These are phyloP conservation scores for Trematocara caparti DNA, from an alignment of 2,797 vertebrate species.

Conservation along the genomic window DNA sequence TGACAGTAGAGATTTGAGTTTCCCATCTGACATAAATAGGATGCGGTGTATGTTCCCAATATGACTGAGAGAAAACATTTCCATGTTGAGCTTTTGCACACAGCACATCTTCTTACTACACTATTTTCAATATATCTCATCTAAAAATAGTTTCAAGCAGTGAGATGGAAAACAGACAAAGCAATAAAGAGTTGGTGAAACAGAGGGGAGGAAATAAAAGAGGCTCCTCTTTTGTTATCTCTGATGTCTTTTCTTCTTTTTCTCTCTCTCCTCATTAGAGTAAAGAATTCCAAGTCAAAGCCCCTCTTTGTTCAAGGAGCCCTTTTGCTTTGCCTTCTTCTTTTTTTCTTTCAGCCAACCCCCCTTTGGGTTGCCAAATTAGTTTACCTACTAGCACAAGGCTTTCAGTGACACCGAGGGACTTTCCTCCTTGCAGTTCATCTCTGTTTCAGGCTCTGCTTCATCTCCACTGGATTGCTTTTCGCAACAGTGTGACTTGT, in stretches of 20 bases:
- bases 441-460: constrained; percentile 11
- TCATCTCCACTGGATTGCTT: constrained; percentile 15
- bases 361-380: constrained; percentile 2
- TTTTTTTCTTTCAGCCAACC: background rate
- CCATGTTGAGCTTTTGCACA: constrained; percentile 17
- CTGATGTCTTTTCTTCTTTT: constrained; percentile 28
- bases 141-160: constrained; percentile 66
- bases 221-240: constrained; percentile 32
- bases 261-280: constrained; percentile 38
- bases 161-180: constrained; percentile 43
- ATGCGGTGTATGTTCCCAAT: constrained; percentile 13
- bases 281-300: constrained; percentile 36
- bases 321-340: constrained; percentile 9
- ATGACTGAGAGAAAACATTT: constrained; percentile 35
- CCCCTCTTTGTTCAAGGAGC: constrained; percentile 30
- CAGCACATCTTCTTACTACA: constrained; percentile 31
- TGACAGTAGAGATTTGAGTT: constrained; percentile 48
- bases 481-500: background rate
- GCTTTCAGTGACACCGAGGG: constrained; percentile 19
- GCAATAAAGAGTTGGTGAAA: constrained; percentile 31
- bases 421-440: constrained; percentile 18
- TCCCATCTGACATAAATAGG: constrained; percentile 32
- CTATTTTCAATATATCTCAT: constrained; percentile 46
- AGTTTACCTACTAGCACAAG: constrained; percentile 24
- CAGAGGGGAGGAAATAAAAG: constrained; percentile 30